Evolutionary conservation across 2,113 vertebrate species (phyloP).

Genomic region (Misgurnus mizolepis): DNA sequence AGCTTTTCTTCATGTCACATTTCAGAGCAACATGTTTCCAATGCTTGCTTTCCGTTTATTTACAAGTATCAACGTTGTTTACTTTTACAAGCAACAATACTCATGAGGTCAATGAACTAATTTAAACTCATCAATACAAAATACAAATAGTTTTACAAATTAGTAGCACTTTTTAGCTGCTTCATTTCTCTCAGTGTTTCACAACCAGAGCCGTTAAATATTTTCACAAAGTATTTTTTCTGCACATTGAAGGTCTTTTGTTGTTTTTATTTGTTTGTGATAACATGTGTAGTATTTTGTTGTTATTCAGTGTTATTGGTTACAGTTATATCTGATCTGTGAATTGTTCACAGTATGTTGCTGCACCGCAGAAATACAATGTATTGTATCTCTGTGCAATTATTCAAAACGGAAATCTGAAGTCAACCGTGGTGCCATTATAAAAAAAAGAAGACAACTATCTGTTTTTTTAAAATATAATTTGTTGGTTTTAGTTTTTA

Average conservation of each 20-base stretch:
- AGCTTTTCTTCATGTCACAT: not conserved
- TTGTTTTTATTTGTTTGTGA: not conserved
- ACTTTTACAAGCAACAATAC: not conserved
- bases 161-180: not conserved
- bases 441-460: conserved; percentile 48
- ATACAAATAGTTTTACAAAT: not conserved
- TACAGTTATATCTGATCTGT: not conserved
- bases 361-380: not conserved
- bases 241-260: not conserved
- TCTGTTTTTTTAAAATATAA: conserved; percentile 62
- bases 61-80: not conserved
- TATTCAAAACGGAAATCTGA: not conserved
- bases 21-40: not conserved
- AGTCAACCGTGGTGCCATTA: conserved; percentile 33
- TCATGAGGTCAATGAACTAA: not conserved
- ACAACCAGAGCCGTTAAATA: not conserved
- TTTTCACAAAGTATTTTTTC: not conserved
- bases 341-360: not conserved
- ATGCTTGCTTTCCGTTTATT: not conserved
- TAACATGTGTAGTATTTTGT: not conserved
- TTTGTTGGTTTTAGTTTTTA: conserved; percentile 56
- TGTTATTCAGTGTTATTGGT: conserved; percentile 8
- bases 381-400: not conserved
- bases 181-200: not conserved
- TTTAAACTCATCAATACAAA: not conserved